Evolutionary conservation across 2,797 vertebrate genomes (phyloP).

Genomic region (Remorina albescens): DNA sequence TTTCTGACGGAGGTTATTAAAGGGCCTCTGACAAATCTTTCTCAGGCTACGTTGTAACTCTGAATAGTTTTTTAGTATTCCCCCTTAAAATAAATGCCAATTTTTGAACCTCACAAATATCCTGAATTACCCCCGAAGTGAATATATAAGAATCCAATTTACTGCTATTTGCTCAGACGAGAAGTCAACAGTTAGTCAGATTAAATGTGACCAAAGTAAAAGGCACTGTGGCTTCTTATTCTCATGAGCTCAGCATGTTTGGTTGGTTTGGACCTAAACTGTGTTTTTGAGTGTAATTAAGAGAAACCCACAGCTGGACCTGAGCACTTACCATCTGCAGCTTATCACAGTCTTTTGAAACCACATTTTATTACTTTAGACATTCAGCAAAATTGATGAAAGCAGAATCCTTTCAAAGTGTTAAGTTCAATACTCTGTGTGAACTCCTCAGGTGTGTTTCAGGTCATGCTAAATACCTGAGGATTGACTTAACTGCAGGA

Average conservation of each 20-base stretch:
- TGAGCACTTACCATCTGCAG: conserved; percentile 19
- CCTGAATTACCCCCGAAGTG: conserved; percentile 35
- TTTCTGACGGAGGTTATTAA: conserved; percentile 34
- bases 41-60: conserved; percentile 6
- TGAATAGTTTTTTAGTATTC: neutral
- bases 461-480: conserved; percentile 39
- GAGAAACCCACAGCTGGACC: conserved; percentile 38
- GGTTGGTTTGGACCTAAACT: conserved; percentile 48
- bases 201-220: conserved; percentile 44
- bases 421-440: conserved; percentile 6
- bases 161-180: conserved; percentile 41
- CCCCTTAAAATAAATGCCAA: conserved; percentile 33
- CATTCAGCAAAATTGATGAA: conserved; percentile 16
- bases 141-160: conserved; percentile 53
- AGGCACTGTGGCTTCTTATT: conserved; percentile 60
- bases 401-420: neutral
- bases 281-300: conserved; percentile 34
- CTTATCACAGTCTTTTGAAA: conserved; percentile 2
- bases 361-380: conserved; percentile 6
- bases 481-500: conserved; percentile 20
- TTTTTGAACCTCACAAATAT: conserved; percentile 26
- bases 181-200: conserved; percentile 47
- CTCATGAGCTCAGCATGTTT: conserved; percentile 33
- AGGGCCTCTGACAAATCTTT: conserved; percentile 32
- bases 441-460: neutral